Evolutionary conservation across 2,797 vertebrate species (phyloP), one percentile per base, ranked within the genome.

Genomic region (Antrozous pallidus): DNA sequence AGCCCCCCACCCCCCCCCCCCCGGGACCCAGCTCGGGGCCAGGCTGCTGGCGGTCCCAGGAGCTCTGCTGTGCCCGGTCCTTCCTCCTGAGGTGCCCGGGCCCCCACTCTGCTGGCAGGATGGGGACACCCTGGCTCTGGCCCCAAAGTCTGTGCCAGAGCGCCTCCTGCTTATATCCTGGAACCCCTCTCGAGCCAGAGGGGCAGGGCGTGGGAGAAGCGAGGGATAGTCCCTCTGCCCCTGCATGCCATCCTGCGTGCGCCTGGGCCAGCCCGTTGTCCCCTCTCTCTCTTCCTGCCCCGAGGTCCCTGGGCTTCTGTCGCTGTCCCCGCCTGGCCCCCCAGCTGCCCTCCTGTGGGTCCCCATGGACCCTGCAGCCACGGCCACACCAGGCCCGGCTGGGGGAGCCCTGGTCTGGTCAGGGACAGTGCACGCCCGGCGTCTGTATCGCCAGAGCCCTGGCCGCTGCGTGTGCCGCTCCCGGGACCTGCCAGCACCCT

Each of bases 41-140:
- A 5, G 4, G 33, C 74, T 22, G 11, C 24, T 0, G 0, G 20
- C 2, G 51, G 65, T 11, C 58, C 74, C 47, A 2, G 51, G 82
- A 28, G 8, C 22, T 28, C n/a, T 17, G 9, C 14, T 18, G 16
- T 6, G 12, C 73, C 71, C 6, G 11, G 51, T 13, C 65, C 54
- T 63, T 42, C 65, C 74, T 42, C 28, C 65, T 2, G 65, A 38
- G 73, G n/a, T 18, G 69, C 17, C 18, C 5, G 20, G 69, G 36
- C 71, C 13, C 11, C 5, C 17, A 3, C 4, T 28, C 0, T 7
- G 38, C 47, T 61, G 17, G n/a, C 1, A 0, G 61, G 13, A 5
- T 13, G 2, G n/a, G 31, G 61, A 13, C 12, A 5, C 56, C 75
- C 2, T 24, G 8, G 81, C 38, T 69, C 12, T 45, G 36, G 38